Evolutionary conservation across 2,113 vertebrate species (phyloP), one percentile per base, ranked within the genome.

Genomic region (Tor tambroides): DNA sequence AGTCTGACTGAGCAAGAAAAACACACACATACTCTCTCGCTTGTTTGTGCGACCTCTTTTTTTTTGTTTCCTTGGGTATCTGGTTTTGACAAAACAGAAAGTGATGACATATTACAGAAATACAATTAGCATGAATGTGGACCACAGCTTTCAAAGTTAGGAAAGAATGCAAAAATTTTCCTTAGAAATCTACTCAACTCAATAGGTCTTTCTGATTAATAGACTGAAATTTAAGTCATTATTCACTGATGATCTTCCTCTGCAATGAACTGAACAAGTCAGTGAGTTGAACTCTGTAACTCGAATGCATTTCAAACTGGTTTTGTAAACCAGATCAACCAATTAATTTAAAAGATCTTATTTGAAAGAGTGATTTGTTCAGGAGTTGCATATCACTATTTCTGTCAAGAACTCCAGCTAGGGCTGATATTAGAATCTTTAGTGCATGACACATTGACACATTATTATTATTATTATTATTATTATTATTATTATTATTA

Each of bases 1-100:
- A 63, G 23, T 69, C 78, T 85, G 79, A 86, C 51, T 1, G 72
- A 72, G 61, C 12, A 78, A 85, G 49, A 76, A 67, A 79, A 83
- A 41, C 71, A 65, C 26, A 35, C 51, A 38, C 10, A n/a, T 21
- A 35, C 80, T 76, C 72, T 28, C 65, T 43, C 65, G 54, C 80
- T 30, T 59, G 78, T 51, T 49, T 32, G 7, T n/a, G 23, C 38
- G 2, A 7, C 21, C 21, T 15, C 35, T 23, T 10, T 61, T 28
- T 59, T 41, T 35, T 56, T 17, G 15, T 75, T 88, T 80, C 54
- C 19, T 86, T 83, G 21, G 30, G 35, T 72, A 49, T 49, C 56
- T 75, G 30, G 19, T 61, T 82, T 80, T 71, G 72, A 78, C 28
- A 30, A 32, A 85, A 43, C 35, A 74, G 38, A 76, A 41, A 35